Percentiles rank a stretch among this genome's conserved stretches.
Evolutionary conservation across 2,888 invertebrate genomes (phyloP).

Genomic region (Priocnemis perturbator): DNA sequence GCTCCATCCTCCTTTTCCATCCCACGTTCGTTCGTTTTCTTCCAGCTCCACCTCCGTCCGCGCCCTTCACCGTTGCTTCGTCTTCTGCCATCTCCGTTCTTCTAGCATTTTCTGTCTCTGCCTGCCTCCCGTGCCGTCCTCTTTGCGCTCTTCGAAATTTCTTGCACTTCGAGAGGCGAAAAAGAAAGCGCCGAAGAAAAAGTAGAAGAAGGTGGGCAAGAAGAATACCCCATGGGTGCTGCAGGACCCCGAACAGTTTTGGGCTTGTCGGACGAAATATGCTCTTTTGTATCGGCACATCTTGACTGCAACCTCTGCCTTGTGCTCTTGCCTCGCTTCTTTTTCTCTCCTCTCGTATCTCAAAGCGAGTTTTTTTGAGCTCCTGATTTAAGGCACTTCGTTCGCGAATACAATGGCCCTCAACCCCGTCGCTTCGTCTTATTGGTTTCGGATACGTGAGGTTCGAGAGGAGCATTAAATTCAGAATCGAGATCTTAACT

Average conservation of each 20-base stretch:
- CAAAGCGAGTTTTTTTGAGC: not conserved
- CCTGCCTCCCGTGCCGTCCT: slow-evolving; percentile 19
- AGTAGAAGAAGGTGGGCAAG: too few species aligned
- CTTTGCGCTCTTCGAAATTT: slow-evolving; percentile 4
- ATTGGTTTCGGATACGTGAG: too few species aligned
- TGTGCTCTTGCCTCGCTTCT: not conserved
- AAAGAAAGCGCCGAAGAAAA: not conserved
- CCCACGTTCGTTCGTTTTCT: slow-evolving; percentile 35
- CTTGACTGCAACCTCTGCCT: not conserved
- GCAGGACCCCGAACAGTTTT: too few species aligned
- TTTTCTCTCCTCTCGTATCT: not conserved
- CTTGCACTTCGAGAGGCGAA: slow-evolving; percentile 5
- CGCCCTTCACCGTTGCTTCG: slow-evolving; percentile 1
- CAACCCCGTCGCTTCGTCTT: too few species aligned
- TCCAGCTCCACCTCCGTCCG: slow-evolving; percentile 30
- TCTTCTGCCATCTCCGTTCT: slow-evolving; percentile 3
- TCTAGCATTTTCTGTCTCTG: slow-evolving; percentile 1
- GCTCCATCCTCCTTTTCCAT: not conserved
- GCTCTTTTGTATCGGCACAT: too few species aligned
- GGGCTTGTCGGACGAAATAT: too few species aligned
- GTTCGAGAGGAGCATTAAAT: too few species aligned
- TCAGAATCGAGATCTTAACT: too few species aligned
- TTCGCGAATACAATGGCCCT: too few species aligned
- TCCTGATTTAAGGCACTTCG: too few species aligned
- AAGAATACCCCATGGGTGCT: too few species aligned